phyloP scores from a whole-genome alignment of 2,797 vertebrate species.

The Sus cebifrons region DNA sequence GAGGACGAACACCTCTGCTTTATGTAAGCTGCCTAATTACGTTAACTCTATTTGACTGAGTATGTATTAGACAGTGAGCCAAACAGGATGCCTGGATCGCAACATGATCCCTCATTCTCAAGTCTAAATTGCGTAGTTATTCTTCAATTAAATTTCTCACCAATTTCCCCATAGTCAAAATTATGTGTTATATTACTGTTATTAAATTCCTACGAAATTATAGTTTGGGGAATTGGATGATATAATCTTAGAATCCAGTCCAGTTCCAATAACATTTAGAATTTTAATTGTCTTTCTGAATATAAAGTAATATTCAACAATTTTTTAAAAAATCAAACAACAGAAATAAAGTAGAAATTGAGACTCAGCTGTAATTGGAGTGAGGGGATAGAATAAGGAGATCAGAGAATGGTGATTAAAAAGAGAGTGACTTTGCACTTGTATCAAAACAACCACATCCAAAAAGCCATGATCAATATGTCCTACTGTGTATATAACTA shows the following conservation, averaged over 20 bases:
- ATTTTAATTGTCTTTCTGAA: constrained; percentile 63
- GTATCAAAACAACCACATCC: constrained; percentile 13
- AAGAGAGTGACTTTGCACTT: constrained; percentile 13
- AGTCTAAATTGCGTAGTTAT: constrained; percentile 73
- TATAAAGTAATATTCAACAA: constrained; percentile 12
- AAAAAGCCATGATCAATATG: background rate
- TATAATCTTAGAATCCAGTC: constrained; percentile 54
- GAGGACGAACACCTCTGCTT: constrained; percentile 77
- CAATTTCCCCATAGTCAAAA: constrained; percentile 69
- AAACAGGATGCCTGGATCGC: constrained; percentile 70
- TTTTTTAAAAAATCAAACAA: constrained; percentile 33
- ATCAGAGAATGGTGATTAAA: background rate
- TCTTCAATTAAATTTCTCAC: constrained; percentile 78
- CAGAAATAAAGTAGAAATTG: constrained; percentile 55
- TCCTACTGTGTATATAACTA: background rate
- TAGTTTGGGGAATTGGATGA: constrained; percentile 4
- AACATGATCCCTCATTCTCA: constrained; percentile 67
- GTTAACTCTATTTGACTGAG: constrained; percentile 76
- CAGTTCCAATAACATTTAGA: constrained; percentile 10
- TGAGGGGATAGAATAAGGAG: background rate
- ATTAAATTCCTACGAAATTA: constrained; percentile 64
- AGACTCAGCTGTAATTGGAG: constrained; percentile 35
- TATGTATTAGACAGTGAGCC: constrained; percentile 62
- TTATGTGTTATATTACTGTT: constrained; percentile 66
- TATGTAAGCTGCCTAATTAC: constrained; percentile 75